These are phyloP conservation scores for Lemur catta DNA, from an alignment of 2,797 vertebrate genomes.

Conservation along the genomic window DNA sequence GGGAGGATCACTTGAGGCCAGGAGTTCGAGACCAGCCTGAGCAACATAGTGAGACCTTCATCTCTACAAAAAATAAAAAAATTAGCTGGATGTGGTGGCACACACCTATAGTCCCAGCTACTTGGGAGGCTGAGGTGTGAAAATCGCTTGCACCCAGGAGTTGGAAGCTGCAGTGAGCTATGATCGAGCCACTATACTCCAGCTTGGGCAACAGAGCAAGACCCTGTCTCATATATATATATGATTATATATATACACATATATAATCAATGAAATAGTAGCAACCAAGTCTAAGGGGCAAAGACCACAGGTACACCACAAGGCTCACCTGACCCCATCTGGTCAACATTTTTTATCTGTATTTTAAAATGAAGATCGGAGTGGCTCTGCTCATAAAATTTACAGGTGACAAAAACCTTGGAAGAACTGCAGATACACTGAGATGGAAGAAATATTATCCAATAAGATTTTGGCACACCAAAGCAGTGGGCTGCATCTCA, in stretches of 20 bases:
- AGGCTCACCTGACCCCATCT: background rate
- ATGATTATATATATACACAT: no score
- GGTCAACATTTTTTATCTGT: background rate
- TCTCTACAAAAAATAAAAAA: background rate
- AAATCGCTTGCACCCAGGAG: background rate
- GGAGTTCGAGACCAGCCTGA: background rate
- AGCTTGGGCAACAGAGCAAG: background rate
- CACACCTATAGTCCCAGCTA: background rate
- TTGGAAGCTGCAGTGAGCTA: background rate
- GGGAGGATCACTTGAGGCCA: background rate
- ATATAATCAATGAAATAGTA: background rate
- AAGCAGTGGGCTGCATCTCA: background rate
- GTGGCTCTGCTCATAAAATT: background rate
- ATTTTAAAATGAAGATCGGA: constrained; percentile 7
- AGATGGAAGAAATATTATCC: background rate
- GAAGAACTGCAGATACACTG: background rate
- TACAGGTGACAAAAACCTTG: background rate
- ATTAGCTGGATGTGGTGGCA: background rate
- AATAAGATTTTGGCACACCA: background rate
- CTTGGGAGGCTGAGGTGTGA: background rate
- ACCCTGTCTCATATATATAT: background rate
- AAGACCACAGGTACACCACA: background rate
- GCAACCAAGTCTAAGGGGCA: background rate
- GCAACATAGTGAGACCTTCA: background rate
- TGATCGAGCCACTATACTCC: background rate